phyloP scores from a whole-genome alignment of 2,888 invertebrate genomes.

The Galerucella nymphaeae region DNA sequence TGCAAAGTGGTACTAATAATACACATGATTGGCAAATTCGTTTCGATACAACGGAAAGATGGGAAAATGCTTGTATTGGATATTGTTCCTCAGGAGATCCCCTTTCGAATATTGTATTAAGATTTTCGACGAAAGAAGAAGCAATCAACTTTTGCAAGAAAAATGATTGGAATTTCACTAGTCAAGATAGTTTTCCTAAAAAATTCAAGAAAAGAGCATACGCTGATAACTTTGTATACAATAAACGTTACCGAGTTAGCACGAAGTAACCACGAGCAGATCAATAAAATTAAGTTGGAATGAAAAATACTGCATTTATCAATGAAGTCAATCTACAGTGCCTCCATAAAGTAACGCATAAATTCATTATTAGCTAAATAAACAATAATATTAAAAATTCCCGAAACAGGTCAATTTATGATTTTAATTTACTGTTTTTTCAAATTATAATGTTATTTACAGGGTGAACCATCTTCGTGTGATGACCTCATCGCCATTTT shows the following conservation, averaged over 20 bases:
- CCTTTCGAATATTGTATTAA: slow-evolving; percentile 84
- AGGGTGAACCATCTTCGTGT: too few species aligned
- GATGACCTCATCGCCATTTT: too few species aligned
- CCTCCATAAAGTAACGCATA: too few species aligned
- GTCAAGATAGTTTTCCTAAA: slow-evolving; percentile 76
- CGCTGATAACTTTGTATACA: slow-evolving; percentile 92
- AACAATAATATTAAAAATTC: too few species aligned
- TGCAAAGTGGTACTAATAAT: slow-evolving; percentile 52
- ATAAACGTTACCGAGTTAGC: slow-evolving; percentile 86
- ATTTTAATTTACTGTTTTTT: too few species aligned
- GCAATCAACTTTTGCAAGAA: slow-evolving; percentile 90
- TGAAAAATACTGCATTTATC: not conserved
- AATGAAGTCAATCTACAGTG: too few species aligned
- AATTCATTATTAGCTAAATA: too few species aligned
- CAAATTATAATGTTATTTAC: too few species aligned
- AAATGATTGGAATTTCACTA: slow-evolving; percentile 88
- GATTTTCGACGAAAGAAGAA: slow-evolving; percentile 80
- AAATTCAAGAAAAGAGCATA: slow-evolving; percentile 84
- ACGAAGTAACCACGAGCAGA: slow-evolving; percentile 77
- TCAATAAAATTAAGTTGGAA: not conserved
- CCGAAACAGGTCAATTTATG: too few species aligned
- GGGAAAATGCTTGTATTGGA: slow-evolving; percentile 89
- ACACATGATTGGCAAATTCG: slow-evolving; percentile 50
- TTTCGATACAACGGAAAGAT: slow-evolving; percentile 50
- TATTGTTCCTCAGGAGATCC: slow-evolving; percentile 96